These are phyloP conservation scores for Diorhabda sublineata DNA, from an alignment of 1,140 invertebrate species.

Conservation along the genomic window DNA sequence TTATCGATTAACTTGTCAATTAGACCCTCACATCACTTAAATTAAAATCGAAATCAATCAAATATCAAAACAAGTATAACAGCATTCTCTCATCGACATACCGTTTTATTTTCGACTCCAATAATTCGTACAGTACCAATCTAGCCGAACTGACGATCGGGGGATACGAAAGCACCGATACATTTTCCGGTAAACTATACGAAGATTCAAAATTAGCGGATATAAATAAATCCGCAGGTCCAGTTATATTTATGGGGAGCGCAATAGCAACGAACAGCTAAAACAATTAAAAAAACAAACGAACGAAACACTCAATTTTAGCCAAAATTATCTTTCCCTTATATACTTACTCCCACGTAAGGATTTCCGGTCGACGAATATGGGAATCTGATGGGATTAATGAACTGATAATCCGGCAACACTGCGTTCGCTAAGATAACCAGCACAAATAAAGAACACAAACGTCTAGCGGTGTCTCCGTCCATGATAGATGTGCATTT, in stretches of 20 bases:
- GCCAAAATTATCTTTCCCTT: no score
- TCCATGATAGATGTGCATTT: no score
- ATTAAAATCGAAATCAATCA: background rate
- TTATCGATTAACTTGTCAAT: background rate
- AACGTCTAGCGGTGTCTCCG: no score
- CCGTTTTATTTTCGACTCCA: constrained; percentile 38
- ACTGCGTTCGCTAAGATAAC: background rate
- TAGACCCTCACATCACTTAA: background rate
- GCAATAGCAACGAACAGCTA: constrained; percentile 65
- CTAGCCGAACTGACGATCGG: constrained; percentile 29
- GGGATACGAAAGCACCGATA: constrained; percentile 34
- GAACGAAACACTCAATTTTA: no score
- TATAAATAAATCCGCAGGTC: constrained; percentile 63
- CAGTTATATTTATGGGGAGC: constrained; percentile 65
- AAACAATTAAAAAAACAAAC: constrained; percentile 5
- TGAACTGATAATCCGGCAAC: background rate
- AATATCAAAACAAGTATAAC: background rate
- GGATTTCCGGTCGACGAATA: constrained; percentile 2
- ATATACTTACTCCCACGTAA: constrained; percentile 6
- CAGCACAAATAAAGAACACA: background rate
- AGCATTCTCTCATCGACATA: constrained; percentile 21
- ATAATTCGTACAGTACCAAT: constrained; percentile 29
- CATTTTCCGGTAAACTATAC: constrained; percentile 50
- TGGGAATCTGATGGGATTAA: constrained; percentile 1
- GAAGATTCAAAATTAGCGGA: constrained; percentile 74